Conservation (phyloP, 1,140 invertebrate species). For the Phthorimaea operculella region DNA sequence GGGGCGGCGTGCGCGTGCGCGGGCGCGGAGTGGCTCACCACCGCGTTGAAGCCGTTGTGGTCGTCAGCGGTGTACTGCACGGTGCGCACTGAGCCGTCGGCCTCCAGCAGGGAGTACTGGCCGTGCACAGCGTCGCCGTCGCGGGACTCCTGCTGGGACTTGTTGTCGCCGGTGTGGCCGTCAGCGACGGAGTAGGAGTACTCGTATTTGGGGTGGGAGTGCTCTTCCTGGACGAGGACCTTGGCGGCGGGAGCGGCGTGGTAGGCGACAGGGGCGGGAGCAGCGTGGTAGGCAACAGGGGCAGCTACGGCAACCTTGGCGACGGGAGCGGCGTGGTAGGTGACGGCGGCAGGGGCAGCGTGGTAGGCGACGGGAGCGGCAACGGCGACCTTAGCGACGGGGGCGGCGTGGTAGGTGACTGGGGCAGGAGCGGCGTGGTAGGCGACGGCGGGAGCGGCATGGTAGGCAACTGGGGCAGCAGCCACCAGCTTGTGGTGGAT, state of each 20-base stretch:
- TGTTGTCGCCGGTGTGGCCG: conserved; percentile 64
- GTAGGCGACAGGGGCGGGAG: conserved; percentile 11
- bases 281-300: conserved; percentile 17
- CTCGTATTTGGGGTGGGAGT: too few relatives aligned
- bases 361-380: conserved; percentile 23
- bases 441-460: conserved; percentile 20
- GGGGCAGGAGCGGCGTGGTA: conserved; percentile 17
- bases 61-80: too few relatives aligned
- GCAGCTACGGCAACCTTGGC: conserved; percentile 14
- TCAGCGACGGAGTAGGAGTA: conserved; percentile 65
- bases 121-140: conserved; percentile 68
- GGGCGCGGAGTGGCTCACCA: conserved; percentile 67
- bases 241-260: conserved; percentile 29
- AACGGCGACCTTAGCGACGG: too few relatives aligned
- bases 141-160: conserved; percentile 66
- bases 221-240: conserved; percentile 26
- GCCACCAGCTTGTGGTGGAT: conserved; percentile 36
- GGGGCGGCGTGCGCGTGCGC: conserved; percentile 23
- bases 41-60: conserved; percentile 68
- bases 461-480: conserved; percentile 15
- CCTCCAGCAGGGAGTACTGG: conserved; percentile 66
- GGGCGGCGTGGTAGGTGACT: conserved; percentile 24
- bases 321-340: conserved; percentile 28
- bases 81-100: conserved; percentile 69
- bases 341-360: conserved; percentile 12